Percentiles rank a stretch among this genome's conserved stretches.
These are phyloP conservation scores for Sebastes diploproa DNA, from an alignment of 2,797 vertebrate species.

Conservation along the genomic window DNA sequence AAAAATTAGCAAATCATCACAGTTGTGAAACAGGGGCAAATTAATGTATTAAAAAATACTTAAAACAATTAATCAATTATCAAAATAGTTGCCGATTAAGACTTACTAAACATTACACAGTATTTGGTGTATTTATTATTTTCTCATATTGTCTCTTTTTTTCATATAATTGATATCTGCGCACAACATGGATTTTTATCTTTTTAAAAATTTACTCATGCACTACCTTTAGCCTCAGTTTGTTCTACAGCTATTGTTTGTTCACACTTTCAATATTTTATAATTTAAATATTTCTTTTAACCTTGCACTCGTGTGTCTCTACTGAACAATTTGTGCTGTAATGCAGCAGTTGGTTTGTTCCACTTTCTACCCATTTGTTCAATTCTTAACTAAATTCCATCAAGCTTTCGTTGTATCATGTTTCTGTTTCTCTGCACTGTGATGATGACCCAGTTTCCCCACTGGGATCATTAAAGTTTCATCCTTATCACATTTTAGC, in stretches of 20 bases:
- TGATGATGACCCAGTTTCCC: constrained; percentile 34
- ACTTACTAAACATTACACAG: not conserved
- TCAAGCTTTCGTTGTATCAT: not conserved
- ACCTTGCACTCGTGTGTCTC: not conserved
- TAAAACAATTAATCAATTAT: too few relatives aligned
- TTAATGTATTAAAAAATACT: not conserved
- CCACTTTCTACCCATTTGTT: not conserved
- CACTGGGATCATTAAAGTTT: constrained; percentile 45
- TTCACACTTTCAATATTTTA: not conserved
- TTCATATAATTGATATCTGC: not conserved
- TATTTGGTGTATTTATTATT: not conserved
- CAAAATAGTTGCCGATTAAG: too few relatives aligned
- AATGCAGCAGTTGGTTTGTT: not conserved
- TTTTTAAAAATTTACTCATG: not conserved
- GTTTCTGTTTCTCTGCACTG: constrained; percentile 23
- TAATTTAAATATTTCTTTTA: not conserved
- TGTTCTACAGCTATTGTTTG: not conserved
- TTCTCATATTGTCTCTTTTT: not conserved
- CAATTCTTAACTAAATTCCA: constrained; percentile 9
- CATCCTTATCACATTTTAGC: constrained; percentile 30
- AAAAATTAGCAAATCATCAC: not conserved
- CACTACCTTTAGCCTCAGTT: not conserved
- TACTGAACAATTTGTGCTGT: not conserved
- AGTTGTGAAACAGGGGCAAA: not conserved
- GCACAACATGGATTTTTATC: not conserved